phyloP scores from a whole-genome alignment of 2,113 vertebrate species.

The Origma solitaria region DNA sequence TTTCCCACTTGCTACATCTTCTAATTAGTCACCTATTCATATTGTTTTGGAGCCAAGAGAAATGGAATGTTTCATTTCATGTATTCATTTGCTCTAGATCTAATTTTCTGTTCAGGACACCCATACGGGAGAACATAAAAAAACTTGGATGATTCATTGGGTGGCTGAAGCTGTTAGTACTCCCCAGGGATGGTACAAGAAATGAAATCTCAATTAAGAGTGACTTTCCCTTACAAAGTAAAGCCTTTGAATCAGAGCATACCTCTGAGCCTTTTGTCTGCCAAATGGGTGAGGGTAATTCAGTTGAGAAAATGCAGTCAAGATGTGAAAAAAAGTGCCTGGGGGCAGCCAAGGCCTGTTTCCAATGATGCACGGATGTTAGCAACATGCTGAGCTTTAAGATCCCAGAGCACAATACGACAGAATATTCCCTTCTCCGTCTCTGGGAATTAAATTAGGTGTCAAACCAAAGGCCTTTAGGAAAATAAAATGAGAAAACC shows the following conservation, averaged over 20 bases:
- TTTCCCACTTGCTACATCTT: neutral
- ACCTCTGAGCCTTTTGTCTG: constrained; percentile 37
- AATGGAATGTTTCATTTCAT: neutral
- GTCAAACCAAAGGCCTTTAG: neutral
- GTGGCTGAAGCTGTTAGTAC: neutral
- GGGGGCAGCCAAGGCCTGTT: neutral
- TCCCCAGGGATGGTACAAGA: neutral
- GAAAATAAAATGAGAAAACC: neutral
- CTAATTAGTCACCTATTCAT: neutral
- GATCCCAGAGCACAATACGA: neutral
- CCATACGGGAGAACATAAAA: neutral
- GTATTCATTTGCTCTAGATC: neutral
- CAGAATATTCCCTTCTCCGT: constrained; percentile 8
- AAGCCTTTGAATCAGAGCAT: constrained; percentile 21
- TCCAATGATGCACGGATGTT: constrained; percentile 38
- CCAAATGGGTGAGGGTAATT: constrained; percentile 18
- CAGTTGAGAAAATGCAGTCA: constrained; percentile 29
- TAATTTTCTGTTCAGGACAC: neutral
- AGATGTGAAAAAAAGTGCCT: constrained; percentile 19
- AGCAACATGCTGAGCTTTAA: constrained; percentile 26
- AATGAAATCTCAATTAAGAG: constrained; percentile 22
- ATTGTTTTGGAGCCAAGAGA: neutral
- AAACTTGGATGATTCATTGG: neutral
- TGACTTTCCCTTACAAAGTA: constrained; percentile 9
- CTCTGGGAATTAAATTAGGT: constrained; percentile 18